phyloP scores from a whole-genome alignment of 2,888 invertebrate genomes.

The Petrolisthes cinctipes region DNA sequence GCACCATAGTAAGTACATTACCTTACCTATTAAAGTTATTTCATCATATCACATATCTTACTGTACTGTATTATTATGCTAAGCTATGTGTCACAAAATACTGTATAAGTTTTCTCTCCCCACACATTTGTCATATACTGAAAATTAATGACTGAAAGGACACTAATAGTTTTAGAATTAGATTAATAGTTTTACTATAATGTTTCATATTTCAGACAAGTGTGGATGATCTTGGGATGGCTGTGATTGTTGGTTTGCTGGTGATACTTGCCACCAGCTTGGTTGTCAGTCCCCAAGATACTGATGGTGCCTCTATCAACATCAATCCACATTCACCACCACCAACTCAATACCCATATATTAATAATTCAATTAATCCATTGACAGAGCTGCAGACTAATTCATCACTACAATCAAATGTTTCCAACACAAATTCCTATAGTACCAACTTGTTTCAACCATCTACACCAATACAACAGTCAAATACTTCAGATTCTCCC shows the following conservation, averaged over 20 bases:
- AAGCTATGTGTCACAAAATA: no score
- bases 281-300: constrained; percentile 2
- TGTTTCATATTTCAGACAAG: constrained; percentile 24
- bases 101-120: no score
- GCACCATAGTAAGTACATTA: no score
- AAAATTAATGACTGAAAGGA: not conserved
- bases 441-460: no score
- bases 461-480: constrained; percentile 13
- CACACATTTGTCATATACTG: not conserved
- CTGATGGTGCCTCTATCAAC: not conserved
- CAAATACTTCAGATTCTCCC: not conserved
- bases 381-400: not conserved
- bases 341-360: not conserved
- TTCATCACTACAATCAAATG: not conserved
- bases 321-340: not conserved
- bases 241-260: constrained; percentile 34
- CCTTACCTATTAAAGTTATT: no score
- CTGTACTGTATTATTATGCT: no score
- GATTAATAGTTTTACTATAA: not conserved
- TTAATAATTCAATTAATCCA: not conserved
- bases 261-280: constrained; percentile 38
- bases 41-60: no score
- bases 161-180: not conserved
- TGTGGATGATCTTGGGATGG: constrained; percentile 49
- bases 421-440: no score